These are phyloP conservation scores for Cylas formicarius DNA, from an alignment of 1,140 invertebrate species.

Conservation along the genomic window DNA sequence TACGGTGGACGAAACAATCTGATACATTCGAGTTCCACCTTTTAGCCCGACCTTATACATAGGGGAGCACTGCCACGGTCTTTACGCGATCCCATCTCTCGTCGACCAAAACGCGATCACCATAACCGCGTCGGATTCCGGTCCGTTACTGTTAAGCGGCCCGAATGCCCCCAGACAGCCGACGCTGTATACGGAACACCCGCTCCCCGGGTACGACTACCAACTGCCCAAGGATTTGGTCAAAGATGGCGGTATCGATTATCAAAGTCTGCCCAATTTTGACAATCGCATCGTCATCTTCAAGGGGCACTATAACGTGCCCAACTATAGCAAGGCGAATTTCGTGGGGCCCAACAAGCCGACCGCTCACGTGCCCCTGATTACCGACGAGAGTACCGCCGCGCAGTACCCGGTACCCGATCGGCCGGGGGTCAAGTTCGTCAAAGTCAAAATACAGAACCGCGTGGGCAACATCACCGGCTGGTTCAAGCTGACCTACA, in stretches of 20 bases:
- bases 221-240: constrained; percentile 24
- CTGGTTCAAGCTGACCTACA: constrained; percentile 14
- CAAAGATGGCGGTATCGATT: constrained; percentile 31
- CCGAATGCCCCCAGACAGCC: constrained; percentile 44
- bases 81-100: constrained; percentile 86
- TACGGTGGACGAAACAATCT: neutral
- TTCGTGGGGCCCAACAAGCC: constrained; percentile 17
- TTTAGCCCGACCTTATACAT: constrained; percentile 86
- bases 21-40: no score
- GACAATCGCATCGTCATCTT: constrained; percentile 40
- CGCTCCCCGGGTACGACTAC: constrained; percentile 40
- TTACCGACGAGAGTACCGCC: constrained; percentile 21
- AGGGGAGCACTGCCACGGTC: constrained; percentile 77
- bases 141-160: constrained; percentile 61
- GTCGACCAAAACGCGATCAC: constrained; percentile 78
- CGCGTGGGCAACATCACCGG: no score
- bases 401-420: no score
- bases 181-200: constrained; percentile 39
- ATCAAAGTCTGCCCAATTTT: constrained; percentile 35
- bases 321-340: constrained; percentile 44
- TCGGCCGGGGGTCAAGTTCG: no score
- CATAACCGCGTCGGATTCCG: constrained; percentile 55
- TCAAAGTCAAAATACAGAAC: no score
- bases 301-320: constrained; percentile 74
- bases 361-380: neutral